These are phyloP conservation scores for Fundulus diaphanus DNA, from an alignment of 2,797 vertebrate genomes.

Conservation along the genomic window DNA sequence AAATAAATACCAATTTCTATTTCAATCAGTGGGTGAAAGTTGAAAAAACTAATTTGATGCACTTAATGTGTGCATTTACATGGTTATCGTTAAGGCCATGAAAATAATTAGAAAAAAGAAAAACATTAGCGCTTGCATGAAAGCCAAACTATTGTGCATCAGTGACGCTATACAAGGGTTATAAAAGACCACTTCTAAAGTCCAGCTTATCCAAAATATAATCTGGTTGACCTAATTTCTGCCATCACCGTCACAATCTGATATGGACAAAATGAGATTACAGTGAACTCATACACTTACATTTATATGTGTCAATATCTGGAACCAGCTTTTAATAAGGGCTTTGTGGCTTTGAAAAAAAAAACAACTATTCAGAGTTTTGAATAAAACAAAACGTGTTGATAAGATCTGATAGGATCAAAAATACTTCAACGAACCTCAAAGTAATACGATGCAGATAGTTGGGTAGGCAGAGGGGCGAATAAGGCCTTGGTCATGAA, in stretches of 20 bases:
- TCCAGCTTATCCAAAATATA: constrained; percentile 65
- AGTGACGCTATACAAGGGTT: constrained; percentile 33
- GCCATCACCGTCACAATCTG: constrained; percentile 42
- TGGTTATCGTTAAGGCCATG: background rate
- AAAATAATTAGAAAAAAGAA: background rate
- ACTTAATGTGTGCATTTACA: background rate
- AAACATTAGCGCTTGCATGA: background rate
- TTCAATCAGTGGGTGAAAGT: background rate
- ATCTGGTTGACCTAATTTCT: constrained; percentile 69
- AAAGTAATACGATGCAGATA: background rate
- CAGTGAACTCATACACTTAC: constrained; percentile 25
- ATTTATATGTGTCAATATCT: constrained; percentile 19
- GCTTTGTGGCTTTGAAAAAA: background rate
- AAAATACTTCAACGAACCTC: background rate
- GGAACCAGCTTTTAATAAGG: constrained; percentile 19
- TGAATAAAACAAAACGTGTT: background rate
- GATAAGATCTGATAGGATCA: background rate
- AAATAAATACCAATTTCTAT: constrained; percentile 22
- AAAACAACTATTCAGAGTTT: background rate
- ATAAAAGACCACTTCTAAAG: constrained; percentile 56
- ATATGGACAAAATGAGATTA: constrained; percentile 66
- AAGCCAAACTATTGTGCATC: constrained; percentile 3
- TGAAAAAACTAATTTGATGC: constrained; percentile 6
- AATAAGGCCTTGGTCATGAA: background rate
- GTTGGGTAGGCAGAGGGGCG: background rate